These are phyloP conservation scores for Aspidiotus destructor DNA, from an alignment of 2,888 invertebrate genomes.

Conservation along the genomic window DNA sequence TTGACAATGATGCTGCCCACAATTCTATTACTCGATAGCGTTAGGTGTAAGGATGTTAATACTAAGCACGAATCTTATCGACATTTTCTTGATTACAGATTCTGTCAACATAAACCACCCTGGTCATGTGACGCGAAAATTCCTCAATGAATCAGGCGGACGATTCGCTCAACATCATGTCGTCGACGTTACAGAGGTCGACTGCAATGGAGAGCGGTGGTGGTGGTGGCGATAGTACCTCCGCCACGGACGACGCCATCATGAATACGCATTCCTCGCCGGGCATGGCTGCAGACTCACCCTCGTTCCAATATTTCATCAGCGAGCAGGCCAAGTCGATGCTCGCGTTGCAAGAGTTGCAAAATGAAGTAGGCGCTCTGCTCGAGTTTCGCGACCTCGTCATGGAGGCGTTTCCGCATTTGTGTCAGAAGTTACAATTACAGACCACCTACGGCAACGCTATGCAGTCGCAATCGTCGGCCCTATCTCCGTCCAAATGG, in stretches of 20 bases:
- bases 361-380: slow-evolving; percentile 85
- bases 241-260: slow-evolving; percentile 2
- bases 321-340: slow-evolving; percentile 82
- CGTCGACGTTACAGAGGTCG: slow-evolving; percentile 17
- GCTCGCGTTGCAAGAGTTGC: slow-evolving; percentile 77
- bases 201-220: not conserved
- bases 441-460: slow-evolving; percentile 43
- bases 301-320: slow-evolving; percentile 70
- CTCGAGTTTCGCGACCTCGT: slow-evolving; percentile 87
- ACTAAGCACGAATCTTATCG: no score
- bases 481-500: slow-evolving; percentile 37
- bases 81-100: not conserved
- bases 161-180: slow-evolving; percentile 19
- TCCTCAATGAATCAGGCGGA: slow-evolving; percentile 25
- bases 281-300: slow-evolving; percentile 43
- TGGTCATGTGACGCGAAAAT: not conserved
- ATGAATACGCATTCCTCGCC: not conserved
- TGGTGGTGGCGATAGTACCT: not conserved
- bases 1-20: no score
- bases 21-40: no score
- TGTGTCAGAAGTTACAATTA: slow-evolving; percentile 70
- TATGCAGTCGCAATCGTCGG: slow-evolving; percentile 32
- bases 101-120: not conserved
- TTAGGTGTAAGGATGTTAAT: no score
- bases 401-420: slow-evolving; percentile 86